Conservation (phyloP, 2,113 vertebrate species). For the Nycticryphes semicollaris region DNA sequence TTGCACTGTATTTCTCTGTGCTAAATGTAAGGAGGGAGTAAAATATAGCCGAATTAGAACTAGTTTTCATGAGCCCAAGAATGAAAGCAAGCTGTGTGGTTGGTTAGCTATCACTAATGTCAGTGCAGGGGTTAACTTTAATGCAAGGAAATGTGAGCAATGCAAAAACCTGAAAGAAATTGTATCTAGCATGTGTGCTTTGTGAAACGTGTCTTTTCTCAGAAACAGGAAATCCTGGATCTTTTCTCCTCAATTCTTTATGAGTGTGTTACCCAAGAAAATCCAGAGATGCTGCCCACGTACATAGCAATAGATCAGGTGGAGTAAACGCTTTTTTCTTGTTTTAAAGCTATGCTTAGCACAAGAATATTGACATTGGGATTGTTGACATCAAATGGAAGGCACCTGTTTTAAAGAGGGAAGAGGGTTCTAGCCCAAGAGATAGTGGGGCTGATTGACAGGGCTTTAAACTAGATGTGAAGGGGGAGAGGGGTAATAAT, state of each 20-base stretch:
- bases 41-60: neutral
- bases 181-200: neutral
- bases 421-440: too few species aligned
- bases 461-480: too few species aligned
- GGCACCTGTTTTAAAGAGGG: too few species aligned
- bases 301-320: conserved; percentile 98
- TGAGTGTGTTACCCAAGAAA: conserved; percentile 96
- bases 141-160: neutral
- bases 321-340: neutral
- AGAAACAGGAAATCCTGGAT: conserved; percentile 89
- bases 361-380: neutral
- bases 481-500: too few species aligned
- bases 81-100: neutral
- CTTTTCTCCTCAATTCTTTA: conserved; percentile 94
- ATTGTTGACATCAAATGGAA: too few species aligned
- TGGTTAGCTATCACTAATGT: neutral
- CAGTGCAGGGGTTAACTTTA: neutral
- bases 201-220: conserved; percentile 2
- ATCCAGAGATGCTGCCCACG: conserved; percentile 94
- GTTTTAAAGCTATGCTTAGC: neutral
- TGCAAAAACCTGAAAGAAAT: neutral
- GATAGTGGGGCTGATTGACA: too few species aligned
- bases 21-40: neutral
- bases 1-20: neutral
- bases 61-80: neutral